Percentiles rank a stretch among this genome's conserved stretches.
Conservation (phyloP, 2,113 vertebrate genomes). For the Melospiza georgiana region DNA sequence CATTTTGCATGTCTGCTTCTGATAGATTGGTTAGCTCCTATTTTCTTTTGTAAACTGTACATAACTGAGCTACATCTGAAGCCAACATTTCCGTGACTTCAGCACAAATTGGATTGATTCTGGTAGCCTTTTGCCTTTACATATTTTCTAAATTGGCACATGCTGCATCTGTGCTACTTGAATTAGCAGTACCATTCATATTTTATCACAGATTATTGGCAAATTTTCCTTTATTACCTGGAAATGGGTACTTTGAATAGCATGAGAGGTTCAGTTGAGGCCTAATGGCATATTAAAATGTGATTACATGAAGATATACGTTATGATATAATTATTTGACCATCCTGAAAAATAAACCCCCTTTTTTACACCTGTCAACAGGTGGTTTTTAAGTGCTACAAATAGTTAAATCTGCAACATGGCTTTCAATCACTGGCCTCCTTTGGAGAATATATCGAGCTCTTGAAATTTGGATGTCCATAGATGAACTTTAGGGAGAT, state of each 20-base stretch:
- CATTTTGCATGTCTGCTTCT: slow-evolving; percentile 16
- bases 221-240: slow-evolving; percentile 55
- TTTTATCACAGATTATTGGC: slow-evolving; percentile 44
- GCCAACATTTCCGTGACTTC: background rate
- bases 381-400: background rate
- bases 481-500: background rate
- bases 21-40: slow-evolving; percentile 24
- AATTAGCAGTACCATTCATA: slow-evolving; percentile 24
- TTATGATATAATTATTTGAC: background rate
- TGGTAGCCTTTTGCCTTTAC: slow-evolving; percentile 43
- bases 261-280: background rate
- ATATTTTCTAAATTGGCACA: slow-evolving; percentile 42
- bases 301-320: background rate
- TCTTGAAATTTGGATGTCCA: background rate
- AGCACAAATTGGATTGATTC: slow-evolving; percentile 39
- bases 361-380: background rate
- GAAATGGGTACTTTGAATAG: slow-evolving; percentile 14
- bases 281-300: background rate
- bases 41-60: slow-evolving; percentile 25
- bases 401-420: background rate
- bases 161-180: slow-evolving; percentile 21
- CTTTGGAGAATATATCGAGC: background rate
- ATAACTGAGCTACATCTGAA: background rate
- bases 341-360: background rate
- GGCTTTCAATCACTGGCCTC: background rate